These are phyloP conservation scores for Harpegnathos saltator DNA, from an alignment of 1,140 invertebrate genomes.

Conservation along the genomic window DNA sequence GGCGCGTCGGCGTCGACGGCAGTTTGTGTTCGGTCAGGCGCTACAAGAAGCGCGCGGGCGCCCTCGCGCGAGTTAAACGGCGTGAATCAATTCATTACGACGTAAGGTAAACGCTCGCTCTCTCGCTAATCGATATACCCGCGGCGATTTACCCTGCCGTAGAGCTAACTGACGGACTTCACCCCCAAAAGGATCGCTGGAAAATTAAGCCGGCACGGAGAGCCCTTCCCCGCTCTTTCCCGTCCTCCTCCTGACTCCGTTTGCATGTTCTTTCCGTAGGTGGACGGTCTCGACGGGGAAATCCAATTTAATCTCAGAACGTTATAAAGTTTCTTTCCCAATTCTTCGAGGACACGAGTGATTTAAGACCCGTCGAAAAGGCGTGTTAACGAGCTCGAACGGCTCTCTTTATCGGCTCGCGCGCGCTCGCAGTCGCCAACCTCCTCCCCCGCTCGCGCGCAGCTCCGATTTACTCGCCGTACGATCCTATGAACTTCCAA, in stretches of 20 bases:
- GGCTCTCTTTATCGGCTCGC: conserved; percentile 24
- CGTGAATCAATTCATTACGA: conserved; percentile 33
- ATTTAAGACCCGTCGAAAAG: conserved; percentile 69
- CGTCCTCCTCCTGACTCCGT: not conserved
- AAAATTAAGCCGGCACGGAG: conserved; percentile 47
- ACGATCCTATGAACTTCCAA: conserved; percentile 63
- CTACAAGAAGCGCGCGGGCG: no score
- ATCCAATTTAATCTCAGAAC: conserved; percentile 71
- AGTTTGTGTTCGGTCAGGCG: no score
- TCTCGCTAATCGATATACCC: conserved; percentile 40
- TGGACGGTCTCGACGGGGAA: conserved; percentile 1
- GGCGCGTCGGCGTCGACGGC: no score
- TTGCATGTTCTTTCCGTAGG: conserved; percentile 28
- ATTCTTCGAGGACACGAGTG: conserved; percentile 57
- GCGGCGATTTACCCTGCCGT: conserved; percentile 30
- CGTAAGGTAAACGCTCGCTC: conserved; percentile 4
- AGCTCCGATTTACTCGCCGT: conserved; percentile 55
- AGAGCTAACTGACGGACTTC: conserved; percentile 25
- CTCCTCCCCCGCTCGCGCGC: not conserved
- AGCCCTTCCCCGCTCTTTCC: not conserved
- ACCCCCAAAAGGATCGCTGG: conserved; percentile 9
- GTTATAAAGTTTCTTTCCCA: conserved; percentile 65
- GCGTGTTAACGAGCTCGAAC: conserved; percentile 69
- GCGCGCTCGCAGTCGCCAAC: conserved; percentile 26
- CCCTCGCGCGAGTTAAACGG: not conserved